A percentile compares a stretch with the other conserved stretches of the same genome.
Evolutionary conservation across 2,888 invertebrate genomes (phyloP).

Genomic region (Nemapogon koenigi): DNA sequence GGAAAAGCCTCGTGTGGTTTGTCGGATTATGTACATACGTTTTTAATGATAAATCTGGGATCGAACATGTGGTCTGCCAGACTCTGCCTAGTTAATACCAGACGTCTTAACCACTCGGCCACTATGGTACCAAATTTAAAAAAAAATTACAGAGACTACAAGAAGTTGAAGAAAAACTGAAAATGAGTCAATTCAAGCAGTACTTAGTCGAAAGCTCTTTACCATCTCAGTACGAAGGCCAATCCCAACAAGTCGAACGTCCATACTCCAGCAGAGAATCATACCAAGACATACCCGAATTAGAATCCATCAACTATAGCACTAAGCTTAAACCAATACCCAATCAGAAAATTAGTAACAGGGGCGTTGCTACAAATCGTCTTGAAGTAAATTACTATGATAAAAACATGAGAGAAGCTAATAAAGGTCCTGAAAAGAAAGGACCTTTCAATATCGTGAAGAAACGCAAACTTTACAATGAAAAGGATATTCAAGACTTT

Average conservation of each 20-base stretch:
- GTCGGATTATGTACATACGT: too few species aligned
- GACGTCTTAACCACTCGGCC: too few species aligned
- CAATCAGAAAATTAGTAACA: too few species aligned
- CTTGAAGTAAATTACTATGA: conserved; percentile 44
- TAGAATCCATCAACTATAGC: too few species aligned
- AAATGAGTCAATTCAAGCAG: conserved; percentile 49
- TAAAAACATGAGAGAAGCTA: conserved; percentile 23
- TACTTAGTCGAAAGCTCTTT: conserved; percentile 39
- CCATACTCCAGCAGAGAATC: conserved; percentile 39
- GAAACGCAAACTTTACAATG: conserved; percentile 49
- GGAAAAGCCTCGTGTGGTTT: too few species aligned
- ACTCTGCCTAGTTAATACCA: too few species aligned
- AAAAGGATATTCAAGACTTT: conserved; percentile 45
- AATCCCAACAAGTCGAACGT: conserved; percentile 31
- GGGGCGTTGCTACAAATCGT: too few species aligned
- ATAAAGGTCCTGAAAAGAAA: conserved; percentile 33
- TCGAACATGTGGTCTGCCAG: too few species aligned
- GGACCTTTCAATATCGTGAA: conserved; percentile 46
- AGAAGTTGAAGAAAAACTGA: conserved; percentile 52
- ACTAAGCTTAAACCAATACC: too few species aligned
- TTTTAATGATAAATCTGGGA: too few species aligned
- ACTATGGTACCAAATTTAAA: conserved; percentile 17
- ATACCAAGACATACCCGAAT: conserved; percentile 23
- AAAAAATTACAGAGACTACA: conserved; percentile 37
- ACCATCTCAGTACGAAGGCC: conserved; percentile 32